Percentiles rank a stretch among this genome's conserved stretches.
Evolutionary conservation across 2,797 vertebrate genomes (phyloP).

Genomic region (Poeciliopsis gracilis): DNA sequence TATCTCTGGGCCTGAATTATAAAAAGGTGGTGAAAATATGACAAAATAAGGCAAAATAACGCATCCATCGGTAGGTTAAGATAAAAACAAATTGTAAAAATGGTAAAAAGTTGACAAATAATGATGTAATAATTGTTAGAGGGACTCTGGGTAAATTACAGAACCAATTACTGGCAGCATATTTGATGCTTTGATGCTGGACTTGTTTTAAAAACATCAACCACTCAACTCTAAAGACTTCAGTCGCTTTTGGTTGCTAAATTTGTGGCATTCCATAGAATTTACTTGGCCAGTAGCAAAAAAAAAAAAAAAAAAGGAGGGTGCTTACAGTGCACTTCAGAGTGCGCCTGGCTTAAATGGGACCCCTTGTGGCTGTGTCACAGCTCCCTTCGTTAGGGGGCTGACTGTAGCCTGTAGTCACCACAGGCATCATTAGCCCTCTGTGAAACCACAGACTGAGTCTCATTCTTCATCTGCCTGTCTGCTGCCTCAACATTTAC

Average conservation of each 20-base stretch:
- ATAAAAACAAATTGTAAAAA: conserved; percentile 29
- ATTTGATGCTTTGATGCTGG: conserved; percentile 66
- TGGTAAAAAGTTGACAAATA: conserved; percentile 14
- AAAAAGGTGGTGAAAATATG: conserved; percentile 45
- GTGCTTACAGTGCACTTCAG: conserved; percentile 85
- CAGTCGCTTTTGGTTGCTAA: conserved; percentile 68
- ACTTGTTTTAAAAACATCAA: conserved; percentile 71
- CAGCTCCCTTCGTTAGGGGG: conserved; percentile 86
- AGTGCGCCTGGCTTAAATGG: conserved; percentile 80
- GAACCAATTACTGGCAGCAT: conserved; percentile 70
- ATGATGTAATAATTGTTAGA: conserved; percentile 47
- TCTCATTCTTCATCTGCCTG: conserved; percentile 86
- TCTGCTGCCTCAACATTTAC: conserved; percentile 79
- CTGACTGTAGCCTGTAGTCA: conserved; percentile 84
- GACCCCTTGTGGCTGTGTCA: conserved; percentile 86
- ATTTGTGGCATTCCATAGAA: conserved; percentile 76
- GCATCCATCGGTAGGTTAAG: conserved; percentile 2
- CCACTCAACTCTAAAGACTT: conserved; percentile 62
- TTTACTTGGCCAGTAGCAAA: conserved; percentile 78
- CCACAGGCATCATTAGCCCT: conserved; percentile 86
- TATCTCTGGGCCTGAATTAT: conserved; percentile 62
- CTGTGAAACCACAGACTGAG: conserved; percentile 83
- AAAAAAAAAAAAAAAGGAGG: conserved; percentile 74
- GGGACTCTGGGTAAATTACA: conserved; percentile 61
- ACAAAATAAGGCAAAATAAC: conserved; percentile 50